These are phyloP conservation scores for Medauroidea extradentata DNA, from an alignment of 1,140 invertebrate genomes.

Conservation along the genomic window DNA sequence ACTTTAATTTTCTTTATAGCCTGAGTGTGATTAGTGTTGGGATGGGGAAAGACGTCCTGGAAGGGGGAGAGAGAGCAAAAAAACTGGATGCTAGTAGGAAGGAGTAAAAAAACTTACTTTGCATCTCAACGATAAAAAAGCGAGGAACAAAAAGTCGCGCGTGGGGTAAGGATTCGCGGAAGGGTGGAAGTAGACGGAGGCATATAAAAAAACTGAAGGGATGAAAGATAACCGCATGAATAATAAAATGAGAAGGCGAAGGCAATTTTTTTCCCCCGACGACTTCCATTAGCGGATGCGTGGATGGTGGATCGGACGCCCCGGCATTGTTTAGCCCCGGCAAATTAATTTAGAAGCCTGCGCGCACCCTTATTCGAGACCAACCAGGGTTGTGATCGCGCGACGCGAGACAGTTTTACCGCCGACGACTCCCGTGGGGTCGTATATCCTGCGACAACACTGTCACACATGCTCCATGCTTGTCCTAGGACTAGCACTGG, in stretches of 20 bases:
- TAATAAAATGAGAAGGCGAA: slow-evolving; percentile 16
- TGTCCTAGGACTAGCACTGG: too few species aligned
- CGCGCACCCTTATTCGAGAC: too few species aligned
- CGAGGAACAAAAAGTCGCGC: background rate
- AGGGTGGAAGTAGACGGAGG: slow-evolving; percentile 6
- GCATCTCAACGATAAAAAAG: background rate
- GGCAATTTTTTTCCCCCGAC: slow-evolving; percentile 5
- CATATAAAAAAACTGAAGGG: slow-evolving; percentile 5
- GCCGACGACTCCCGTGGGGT: too few species aligned
- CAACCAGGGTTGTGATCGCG: too few species aligned
- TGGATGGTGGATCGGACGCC: background rate
- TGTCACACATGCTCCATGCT: too few species aligned
- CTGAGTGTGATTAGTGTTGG: too few species aligned
- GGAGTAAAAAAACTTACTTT: slow-evolving; percentile 2
- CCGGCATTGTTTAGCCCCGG: slow-evolving; percentile 16
- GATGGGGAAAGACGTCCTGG: background rate
- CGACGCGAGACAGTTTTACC: too few species aligned
- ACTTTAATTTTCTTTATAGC: too few species aligned
- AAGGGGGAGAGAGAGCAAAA: background rate
- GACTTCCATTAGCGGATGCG: slow-evolving; percentile 18
- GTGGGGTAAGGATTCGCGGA: background rate
- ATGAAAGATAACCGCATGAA: slow-evolving; percentile 20
- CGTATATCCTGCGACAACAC: too few species aligned
- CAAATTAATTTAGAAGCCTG: slow-evolving; percentile 19
- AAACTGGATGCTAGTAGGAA: background rate